phyloP scores from a whole-genome alignment of 64 coral and sea anemone genomes.

The Porites lutea region DNA sequence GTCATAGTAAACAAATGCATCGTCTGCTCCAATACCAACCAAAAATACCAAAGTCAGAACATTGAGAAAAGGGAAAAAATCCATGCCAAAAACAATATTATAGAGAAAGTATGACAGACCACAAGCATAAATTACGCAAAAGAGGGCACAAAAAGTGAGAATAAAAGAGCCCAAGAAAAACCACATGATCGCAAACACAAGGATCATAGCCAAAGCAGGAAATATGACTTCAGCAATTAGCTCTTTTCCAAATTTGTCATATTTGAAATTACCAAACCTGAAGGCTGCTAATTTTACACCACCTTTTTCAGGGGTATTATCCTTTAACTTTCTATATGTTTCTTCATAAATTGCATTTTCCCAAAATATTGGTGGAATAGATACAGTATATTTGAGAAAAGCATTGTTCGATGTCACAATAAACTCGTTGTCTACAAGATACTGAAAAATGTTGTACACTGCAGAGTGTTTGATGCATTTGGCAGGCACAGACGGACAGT shows the following conservation, averaged over 20 bases:
- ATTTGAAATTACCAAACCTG: constrained; percentile 60
- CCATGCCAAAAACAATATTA: constrained; percentile 74
- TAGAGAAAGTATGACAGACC: constrained; percentile 88
- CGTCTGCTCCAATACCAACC: constrained; percentile 94
- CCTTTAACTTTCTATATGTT: constrained; percentile 71
- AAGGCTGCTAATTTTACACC: constrained; percentile 76
- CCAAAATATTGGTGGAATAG: background rate
- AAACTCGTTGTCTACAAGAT: constrained; percentile 73
- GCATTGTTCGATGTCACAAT: constrained; percentile 41
- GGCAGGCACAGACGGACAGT: constrained; percentile 44
- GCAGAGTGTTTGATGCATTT: constrained; percentile 59
- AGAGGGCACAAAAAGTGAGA: constrained; percentile 71
- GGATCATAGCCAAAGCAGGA: constrained; percentile 79
- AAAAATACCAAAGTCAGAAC: constrained; percentile 82
- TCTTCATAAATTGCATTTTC: background rate
- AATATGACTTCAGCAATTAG: constrained; percentile 70
- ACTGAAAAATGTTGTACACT: constrained; percentile 64
- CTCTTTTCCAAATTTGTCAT: constrained; percentile 54
- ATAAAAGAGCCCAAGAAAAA: constrained; percentile 78
- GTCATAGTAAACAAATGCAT: constrained; percentile 95
- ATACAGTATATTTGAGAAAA: constrained; percentile 56
- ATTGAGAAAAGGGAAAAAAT: constrained; percentile 93
- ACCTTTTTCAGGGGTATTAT: constrained; percentile 38
- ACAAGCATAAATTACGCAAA: constrained; percentile 79
- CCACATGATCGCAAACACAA: constrained; percentile 81